Evolutionary conservation across 2,888 invertebrate genomes (phyloP).

Genomic region (Lagria hirta): DNA sequence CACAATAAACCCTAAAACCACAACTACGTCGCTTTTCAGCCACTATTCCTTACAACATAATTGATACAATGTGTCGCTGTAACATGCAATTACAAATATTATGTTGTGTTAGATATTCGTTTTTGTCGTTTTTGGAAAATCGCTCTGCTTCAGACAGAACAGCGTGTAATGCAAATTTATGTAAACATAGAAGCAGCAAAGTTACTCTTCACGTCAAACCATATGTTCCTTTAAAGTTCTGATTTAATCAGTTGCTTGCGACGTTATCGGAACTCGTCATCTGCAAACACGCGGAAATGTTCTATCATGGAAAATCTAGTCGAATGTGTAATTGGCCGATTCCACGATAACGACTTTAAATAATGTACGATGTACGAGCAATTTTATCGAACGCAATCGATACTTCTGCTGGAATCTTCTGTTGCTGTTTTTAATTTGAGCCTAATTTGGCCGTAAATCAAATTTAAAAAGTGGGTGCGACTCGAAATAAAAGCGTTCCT

Average conservation of each 20-base stretch:
- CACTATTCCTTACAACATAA: too few relatives aligned
- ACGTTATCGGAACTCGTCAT: slow-evolving; percentile 20
- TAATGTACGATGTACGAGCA: slow-evolving; percentile 16
- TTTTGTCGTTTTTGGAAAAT: slow-evolving; percentile 6
- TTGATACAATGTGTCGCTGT: too few relatives aligned
- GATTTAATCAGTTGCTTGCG: slow-evolving; percentile 18
- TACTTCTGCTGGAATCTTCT: too few relatives aligned
- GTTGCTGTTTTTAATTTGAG: too few relatives aligned
- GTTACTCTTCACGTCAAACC: slow-evolving; percentile 12
- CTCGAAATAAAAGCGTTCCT: too few relatives aligned
- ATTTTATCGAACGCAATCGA: slow-evolving; percentile 13
- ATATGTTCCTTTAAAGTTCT: slow-evolving; percentile 18
- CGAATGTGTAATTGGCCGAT: slow-evolving; percentile 16
- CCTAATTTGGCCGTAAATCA: too few relatives aligned
- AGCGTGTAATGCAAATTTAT: slow-evolving; percentile 21
- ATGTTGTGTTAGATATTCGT: too few relatives aligned
- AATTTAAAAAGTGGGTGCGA: too few relatives aligned
- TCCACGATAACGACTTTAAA: slow-evolving; percentile 9
- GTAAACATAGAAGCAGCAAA: slow-evolving; percentile 5
- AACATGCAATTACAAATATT: too few relatives aligned
- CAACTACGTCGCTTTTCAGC: too few relatives aligned
- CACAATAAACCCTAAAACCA: slow-evolving; percentile 18
- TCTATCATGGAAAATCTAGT: slow-evolving; percentile 17
- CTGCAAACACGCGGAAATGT: slow-evolving; percentile 17
- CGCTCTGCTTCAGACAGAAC: too few relatives aligned